Base-by-base conservation (phyloP, 2,797 vertebrate species). In the Thripadectes ignobilis region DNA sequence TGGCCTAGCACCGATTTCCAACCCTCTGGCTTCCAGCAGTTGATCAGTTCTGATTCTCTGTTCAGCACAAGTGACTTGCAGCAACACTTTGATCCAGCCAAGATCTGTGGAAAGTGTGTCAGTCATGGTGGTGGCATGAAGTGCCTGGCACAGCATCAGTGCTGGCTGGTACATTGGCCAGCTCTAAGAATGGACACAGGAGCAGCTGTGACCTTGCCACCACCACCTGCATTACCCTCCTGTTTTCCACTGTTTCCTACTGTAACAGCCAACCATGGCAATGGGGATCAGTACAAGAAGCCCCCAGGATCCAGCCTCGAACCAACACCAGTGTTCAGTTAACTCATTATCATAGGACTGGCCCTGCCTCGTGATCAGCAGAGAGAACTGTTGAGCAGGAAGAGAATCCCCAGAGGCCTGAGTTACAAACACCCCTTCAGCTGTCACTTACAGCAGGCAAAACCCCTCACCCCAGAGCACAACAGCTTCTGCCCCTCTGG, bases 141-240 rank as follows among this genome's bases (percentile, higher is more conserved):
- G 29, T 54, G 29, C 51, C 17, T 32, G 51, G 49, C 43, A 18
- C 14, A 39, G 36, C 49, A 39, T 9, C 17, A 17, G 34, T 39
- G 34, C 21, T 62, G 34, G 15, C 18, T 23, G n/a, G 9, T 46
- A 14, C 15, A 3, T 2, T 1, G 1, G 12, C 14, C n/a, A 46
- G 62, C 30, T 55, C 23, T 4, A 19, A 2, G 46, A 69, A 38
- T 6, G 12, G 24, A 26, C 55, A 66, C 10, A 27, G 52, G 49
- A 39, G 14, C 52, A 84, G 46, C 19, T 30, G 29, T 20, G 48
- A 65, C 29, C 38, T n/a, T 66, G 48, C 41, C 43, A 29, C 36
- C 66, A 67, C 9, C 46, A 49, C 36, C 49, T 79, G 43, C 19
- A 23, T n/a, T 57, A 57, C 34, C 27, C 34, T 43, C 30, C 49